Conservation (phyloP, 2,888 invertebrate genomes). For the Lacanobia wlatinum region DNA sequence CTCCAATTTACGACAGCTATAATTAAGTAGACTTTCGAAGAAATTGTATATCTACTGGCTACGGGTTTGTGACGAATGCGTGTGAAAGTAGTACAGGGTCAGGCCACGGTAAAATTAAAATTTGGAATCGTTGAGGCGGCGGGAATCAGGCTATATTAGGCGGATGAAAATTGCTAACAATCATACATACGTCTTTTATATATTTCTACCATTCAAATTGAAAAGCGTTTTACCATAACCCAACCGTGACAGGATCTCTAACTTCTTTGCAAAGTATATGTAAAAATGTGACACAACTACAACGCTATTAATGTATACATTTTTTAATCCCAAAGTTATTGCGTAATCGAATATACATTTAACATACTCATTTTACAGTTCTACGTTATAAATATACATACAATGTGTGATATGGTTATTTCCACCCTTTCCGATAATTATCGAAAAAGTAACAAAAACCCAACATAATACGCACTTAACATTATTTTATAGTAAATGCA, state of each 20-base stretch:
- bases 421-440: constrained; percentile 76
- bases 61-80: constrained; percentile 58
- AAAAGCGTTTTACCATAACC: constrained; percentile 43
- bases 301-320: constrained; percentile 62
- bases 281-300: constrained; percentile 63
- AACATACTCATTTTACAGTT: constrained; percentile 77
- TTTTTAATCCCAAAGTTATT: constrained; percentile 69
- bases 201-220: constrained; percentile 23
- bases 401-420: constrained; percentile 88
- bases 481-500: constrained; percentile 72
- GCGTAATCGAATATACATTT: constrained; percentile 80
- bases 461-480: constrained; percentile 60
- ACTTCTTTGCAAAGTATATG: constrained; percentile 50
- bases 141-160: constrained; percentile 47
- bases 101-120: constrained; percentile 35
- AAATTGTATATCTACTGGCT: constrained; percentile 47
- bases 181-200: constrained; percentile 42
- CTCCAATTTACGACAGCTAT: constrained; percentile 32
- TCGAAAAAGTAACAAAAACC: constrained; percentile 63
- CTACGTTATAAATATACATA: constrained; percentile 84
- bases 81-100: constrained; percentile 38
- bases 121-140: constrained; percentile 46
- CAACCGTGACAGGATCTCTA: constrained; percentile 32
- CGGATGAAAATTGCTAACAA: constrained; percentile 52
- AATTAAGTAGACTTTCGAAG: constrained; percentile 41